Evolutionary conservation across 1,140 invertebrate genomes (phyloP).

Genomic region (Diorhabda elongata): DNA sequence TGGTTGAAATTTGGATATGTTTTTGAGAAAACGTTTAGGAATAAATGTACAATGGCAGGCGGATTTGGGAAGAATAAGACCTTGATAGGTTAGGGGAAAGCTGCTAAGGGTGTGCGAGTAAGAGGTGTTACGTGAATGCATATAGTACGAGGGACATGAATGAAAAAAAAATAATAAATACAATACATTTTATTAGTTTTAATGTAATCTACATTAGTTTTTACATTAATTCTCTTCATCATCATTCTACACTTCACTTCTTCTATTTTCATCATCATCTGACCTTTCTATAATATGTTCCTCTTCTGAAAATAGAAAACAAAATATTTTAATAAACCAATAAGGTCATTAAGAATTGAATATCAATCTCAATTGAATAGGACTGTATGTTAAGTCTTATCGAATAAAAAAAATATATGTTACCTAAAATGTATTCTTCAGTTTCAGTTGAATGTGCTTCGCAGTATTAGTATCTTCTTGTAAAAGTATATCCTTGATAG

Average conservation of each 20-base stretch:
- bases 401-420: conserved; percentile 20
- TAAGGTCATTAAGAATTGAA: conserved; percentile 19
- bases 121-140: conserved; percentile 6
- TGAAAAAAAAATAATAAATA: neutral
- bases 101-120: conserved; percentile 9
- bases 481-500: conserved; percentile 23
- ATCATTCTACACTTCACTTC: conserved; percentile 13
- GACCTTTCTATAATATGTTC: conserved; percentile 19
- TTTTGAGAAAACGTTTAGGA: neutral
- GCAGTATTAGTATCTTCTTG: conserved; percentile 18
- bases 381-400: conserved; percentile 20
- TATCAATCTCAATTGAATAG: conserved; percentile 22
- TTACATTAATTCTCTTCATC: conserved; percentile 13
- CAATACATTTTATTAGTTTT: conserved; percentile 14
- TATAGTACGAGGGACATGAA: neutral
- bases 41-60: neutral
- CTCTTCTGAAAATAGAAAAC: conserved; percentile 21
- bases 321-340: conserved; percentile 12
- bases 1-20: no score
- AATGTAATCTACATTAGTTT: conserved; percentile 14
- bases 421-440: conserved; percentile 23
- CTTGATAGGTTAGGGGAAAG: conserved; percentile 19
- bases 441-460: conserved; percentile 19
- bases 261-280: conserved; percentile 20
- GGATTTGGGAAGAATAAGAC: neutral